Evolutionary conservation across 2,113 vertebrate genomes (phyloP).

Genomic region (Asarcornis scutulata): DNA sequence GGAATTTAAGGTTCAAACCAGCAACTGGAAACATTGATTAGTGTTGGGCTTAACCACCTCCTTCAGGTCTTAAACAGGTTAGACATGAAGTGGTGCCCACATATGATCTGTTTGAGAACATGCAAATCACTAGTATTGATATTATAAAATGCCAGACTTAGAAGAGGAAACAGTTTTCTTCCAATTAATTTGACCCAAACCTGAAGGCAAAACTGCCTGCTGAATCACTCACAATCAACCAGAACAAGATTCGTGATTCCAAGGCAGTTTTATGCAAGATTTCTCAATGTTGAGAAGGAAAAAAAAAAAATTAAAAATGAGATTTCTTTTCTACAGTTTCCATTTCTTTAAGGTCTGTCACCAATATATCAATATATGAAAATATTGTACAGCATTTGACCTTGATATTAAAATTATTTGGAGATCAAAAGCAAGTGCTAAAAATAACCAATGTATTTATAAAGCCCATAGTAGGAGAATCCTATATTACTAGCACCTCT

Average conservation of each 20-base stretch:
- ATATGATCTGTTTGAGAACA: background rate
- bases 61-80: background rate
- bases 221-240: background rate
- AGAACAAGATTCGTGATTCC: background rate
- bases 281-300: background rate
- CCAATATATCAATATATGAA: background rate
- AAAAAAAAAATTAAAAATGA: background rate
- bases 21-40: background rate
- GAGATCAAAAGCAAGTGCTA: conserved; percentile 51
- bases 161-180: background rate
- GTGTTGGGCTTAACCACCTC: background rate
- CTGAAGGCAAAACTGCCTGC: background rate
- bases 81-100: background rate
- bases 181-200: background rate
- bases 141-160: background rate
- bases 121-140: background rate
- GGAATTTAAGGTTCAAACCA: background rate
- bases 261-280: background rate
- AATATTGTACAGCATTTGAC: conserved; percentile 35
- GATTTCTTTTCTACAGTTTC: background rate
- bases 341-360: background rate
- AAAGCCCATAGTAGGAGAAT: background rate
- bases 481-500: background rate
- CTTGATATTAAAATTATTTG: conserved; percentile 54
- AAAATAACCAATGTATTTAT: conserved; percentile 44